Percentiles rank a stretch among this genome's conserved stretches.
These are phyloP conservation scores for Malacoctenus gilli DNA, from an alignment of 2,797 vertebrate species.

Conservation along the genomic window DNA sequence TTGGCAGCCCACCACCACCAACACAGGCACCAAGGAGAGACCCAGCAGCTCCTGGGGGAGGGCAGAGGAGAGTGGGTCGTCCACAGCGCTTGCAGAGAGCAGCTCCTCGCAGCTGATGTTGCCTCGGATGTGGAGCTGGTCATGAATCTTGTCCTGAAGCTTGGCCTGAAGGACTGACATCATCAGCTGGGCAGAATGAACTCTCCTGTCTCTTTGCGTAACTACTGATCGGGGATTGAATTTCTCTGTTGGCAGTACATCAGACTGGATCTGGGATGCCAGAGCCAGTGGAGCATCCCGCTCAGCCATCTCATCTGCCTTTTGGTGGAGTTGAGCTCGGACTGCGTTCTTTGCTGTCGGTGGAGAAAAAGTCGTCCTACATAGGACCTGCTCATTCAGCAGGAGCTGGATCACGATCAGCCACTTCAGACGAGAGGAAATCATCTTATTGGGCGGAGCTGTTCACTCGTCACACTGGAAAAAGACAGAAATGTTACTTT, in stretches of 20 bases:
- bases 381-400: conserved; percentile 69
- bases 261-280: conserved; percentile 26
- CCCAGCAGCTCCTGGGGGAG: conserved; percentile 81
- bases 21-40: conserved; percentile 81
- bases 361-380: conserved; percentile 48
- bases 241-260: conserved; percentile 8
- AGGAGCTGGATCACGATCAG: conserved; percentile 77
- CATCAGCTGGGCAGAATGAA: conserved; percentile 54
- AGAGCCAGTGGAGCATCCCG: conserved; percentile 21
- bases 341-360: conserved; percentile 19
- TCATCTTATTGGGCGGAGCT: conserved; percentile 37
- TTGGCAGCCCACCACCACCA: conserved; percentile 80
- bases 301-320: conserved; percentile 9
- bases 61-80: conserved; percentile 63
- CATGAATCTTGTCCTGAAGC: conserved; percentile 57
- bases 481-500: no score
- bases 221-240: not conserved
- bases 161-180: conserved; percentile 59
- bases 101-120: conserved; percentile 81
- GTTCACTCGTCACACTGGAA: conserved; percentile 29
- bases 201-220: conserved; percentile 29
- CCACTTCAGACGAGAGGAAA: conserved; percentile 71
- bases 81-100: conserved; percentile 69
- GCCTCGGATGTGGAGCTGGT: conserved; percentile 38
- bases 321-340: conserved; percentile 13